phyloP scores from a whole-genome alignment of 2,888 invertebrate genomes.

The Pyrgus malvae region DNA sequence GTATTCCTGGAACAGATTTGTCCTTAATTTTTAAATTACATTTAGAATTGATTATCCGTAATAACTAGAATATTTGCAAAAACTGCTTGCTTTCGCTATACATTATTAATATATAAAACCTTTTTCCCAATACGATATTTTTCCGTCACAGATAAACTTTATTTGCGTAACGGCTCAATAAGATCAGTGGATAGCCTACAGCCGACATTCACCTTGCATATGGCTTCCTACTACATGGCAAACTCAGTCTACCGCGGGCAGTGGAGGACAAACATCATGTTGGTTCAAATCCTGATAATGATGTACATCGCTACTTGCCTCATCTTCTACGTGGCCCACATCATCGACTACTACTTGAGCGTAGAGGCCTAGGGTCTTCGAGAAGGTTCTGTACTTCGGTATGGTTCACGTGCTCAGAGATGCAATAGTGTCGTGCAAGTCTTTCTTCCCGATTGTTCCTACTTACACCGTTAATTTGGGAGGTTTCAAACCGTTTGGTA shows the following conservation, averaged over 20 bases:
- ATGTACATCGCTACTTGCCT: constrained; percentile 77
- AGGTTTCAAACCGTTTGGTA: constrained; percentile 53
- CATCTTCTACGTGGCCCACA: constrained; percentile 72
- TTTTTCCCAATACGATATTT: no score
- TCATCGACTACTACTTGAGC: constrained; percentile 73
- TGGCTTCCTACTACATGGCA: constrained; percentile 35
- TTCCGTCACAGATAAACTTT: constrained; percentile 2
- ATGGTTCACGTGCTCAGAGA: constrained; percentile 22
- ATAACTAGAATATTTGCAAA: no score
- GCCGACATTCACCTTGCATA: constrained; percentile 43
- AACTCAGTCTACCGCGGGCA: constrained; percentile 35
- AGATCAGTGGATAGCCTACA: constrained; percentile 31
- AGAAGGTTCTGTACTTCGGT: no score
- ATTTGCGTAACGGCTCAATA: constrained; percentile 38
- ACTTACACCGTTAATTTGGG: constrained; percentile 2
- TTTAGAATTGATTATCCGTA: no score
- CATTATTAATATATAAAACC: no score
- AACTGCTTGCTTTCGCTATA: no score
- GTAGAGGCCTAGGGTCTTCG: constrained; percentile 41
- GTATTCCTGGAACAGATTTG: no score
- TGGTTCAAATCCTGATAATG: constrained; percentile 76
- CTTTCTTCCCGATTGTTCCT: constrained; percentile 22
- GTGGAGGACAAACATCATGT: constrained; percentile 51
- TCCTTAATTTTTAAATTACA: no score
- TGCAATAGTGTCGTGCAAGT: constrained; percentile 37